These are phyloP conservation scores for Stenchaetothrips biformis DNA, from an alignment of 2,888 invertebrate species.

Conservation along the genomic window DNA sequence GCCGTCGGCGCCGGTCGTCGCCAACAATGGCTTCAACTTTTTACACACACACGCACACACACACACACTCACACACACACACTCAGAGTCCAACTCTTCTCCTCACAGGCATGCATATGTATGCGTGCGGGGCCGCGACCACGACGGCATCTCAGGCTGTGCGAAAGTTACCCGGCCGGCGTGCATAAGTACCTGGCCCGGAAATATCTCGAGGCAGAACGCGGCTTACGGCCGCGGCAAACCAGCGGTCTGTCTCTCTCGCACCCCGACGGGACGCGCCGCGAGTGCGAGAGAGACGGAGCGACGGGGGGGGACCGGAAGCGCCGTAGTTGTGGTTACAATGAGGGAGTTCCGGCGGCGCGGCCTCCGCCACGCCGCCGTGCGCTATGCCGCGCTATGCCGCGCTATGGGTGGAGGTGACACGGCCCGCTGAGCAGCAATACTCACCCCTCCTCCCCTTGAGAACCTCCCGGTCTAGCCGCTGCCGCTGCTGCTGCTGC, in stretches of 20 bases:
- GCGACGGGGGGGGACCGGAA: not conserved
- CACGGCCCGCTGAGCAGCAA: not conserved
- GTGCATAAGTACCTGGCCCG: slow-evolving; percentile 7
- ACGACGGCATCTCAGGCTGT: too few relatives aligned
- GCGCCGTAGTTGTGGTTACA: slow-evolving; percentile 18
- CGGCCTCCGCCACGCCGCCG: not conserved
- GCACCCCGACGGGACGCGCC: not conserved
- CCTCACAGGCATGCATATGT: too few relatives aligned
- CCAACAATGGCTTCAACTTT: too few relatives aligned
- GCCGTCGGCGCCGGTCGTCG: too few relatives aligned
- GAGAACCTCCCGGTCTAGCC: too few relatives aligned
- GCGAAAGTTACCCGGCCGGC: not conserved
- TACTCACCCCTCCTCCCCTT: not conserved
- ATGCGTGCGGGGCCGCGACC: too few relatives aligned
- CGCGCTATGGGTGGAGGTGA: slow-evolving; percentile 19
- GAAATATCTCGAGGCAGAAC: not conserved
- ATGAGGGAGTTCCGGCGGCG: slow-evolving; percentile 22
- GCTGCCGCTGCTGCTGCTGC: too few relatives aligned
- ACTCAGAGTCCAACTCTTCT: too few relatives aligned
- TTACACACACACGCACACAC: not conserved
- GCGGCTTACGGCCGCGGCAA: not conserved
- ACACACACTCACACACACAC: not conserved
- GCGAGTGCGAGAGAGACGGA: not conserved
- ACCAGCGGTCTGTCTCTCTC: not conserved
- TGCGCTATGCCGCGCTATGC: not conserved